Evolutionary conservation across 2,113 vertebrate genomes (phyloP).

Genomic region (Calyptomena viridis): DNA sequence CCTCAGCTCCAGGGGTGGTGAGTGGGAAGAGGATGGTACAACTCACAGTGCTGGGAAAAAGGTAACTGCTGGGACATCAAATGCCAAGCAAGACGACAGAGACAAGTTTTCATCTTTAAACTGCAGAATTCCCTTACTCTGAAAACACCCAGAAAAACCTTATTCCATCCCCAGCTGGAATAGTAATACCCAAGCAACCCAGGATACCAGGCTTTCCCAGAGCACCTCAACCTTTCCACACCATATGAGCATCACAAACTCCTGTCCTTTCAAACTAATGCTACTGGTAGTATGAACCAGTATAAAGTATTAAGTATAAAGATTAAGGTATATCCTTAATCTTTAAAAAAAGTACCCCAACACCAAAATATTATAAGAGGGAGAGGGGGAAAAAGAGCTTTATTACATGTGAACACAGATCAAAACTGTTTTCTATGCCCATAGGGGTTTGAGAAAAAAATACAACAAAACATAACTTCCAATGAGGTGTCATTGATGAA

Average conservation of each 20-base stretch:
- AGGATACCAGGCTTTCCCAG: not conserved
- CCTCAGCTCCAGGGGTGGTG: not conserved
- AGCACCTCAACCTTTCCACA: not conserved
- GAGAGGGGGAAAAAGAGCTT: not conserved
- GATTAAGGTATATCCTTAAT: not conserved
- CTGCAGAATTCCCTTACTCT: not conserved
- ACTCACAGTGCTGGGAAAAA: not conserved
- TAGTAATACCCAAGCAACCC: rapidly evolving
- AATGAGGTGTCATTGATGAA: not conserved
- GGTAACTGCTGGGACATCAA: not conserved
- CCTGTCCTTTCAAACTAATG: not conserved
- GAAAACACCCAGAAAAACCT: not conserved
- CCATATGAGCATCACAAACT: not conserved
- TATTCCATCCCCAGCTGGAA: not conserved
- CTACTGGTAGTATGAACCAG: not conserved
- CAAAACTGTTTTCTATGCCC: constrained; percentile 20
- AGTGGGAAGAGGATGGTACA: not conserved
- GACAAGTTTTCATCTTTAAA: not conserved
- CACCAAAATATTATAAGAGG: not conserved
- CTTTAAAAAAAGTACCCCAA: not conserved
- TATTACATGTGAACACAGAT: not conserved
- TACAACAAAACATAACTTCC: not conserved
- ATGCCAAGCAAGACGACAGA: not conserved
- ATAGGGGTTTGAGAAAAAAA: not conserved
- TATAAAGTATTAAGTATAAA: too few relatives aligned